phyloP scores from a whole-genome alignment of 2,113 vertebrate genomes.

The Neolamprologus sp. region DNA sequence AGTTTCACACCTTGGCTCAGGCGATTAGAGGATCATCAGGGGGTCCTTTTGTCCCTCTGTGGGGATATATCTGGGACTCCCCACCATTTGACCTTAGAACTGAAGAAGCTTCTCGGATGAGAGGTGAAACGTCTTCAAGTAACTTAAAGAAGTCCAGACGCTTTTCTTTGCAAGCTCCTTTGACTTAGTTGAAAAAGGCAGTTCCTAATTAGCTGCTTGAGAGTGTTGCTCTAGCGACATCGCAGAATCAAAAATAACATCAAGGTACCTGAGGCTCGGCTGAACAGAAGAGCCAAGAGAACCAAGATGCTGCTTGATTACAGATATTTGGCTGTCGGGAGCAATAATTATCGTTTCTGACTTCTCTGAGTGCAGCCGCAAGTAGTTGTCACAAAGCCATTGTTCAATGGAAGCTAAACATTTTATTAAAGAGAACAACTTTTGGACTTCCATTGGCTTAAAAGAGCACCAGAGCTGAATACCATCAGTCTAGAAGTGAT shows the following conservation, averaged over 20 bases:
- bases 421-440: not conserved
- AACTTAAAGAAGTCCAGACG: too few relatives aligned
- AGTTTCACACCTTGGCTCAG: too few relatives aligned
- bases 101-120: too few relatives aligned
- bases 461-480: not conserved
- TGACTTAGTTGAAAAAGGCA: not conserved
- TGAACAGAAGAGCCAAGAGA: not conserved
- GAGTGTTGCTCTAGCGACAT: not conserved
- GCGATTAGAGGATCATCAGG: too few relatives aligned
- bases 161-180: too few relatives aligned
- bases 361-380: not conserved
- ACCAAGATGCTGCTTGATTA: not conserved
- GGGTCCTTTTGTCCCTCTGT: too few relatives aligned
- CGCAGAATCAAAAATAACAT: not conserved
- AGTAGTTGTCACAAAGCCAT: not conserved
- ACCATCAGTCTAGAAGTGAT: not conserved
- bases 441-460: not conserved
- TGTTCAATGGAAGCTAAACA: not conserved
- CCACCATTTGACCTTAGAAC: too few relatives aligned
- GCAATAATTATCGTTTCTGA: not conserved
- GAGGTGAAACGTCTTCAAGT: too few relatives aligned
- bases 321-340: not conserved
- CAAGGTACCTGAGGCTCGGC: not conserved
- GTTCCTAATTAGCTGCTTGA: not conserved
- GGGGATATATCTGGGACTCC: too few relatives aligned